phyloP scores from a whole-genome alignment of 1,140 invertebrate genomes.

The Thalassaphorura encarpata region DNA sequence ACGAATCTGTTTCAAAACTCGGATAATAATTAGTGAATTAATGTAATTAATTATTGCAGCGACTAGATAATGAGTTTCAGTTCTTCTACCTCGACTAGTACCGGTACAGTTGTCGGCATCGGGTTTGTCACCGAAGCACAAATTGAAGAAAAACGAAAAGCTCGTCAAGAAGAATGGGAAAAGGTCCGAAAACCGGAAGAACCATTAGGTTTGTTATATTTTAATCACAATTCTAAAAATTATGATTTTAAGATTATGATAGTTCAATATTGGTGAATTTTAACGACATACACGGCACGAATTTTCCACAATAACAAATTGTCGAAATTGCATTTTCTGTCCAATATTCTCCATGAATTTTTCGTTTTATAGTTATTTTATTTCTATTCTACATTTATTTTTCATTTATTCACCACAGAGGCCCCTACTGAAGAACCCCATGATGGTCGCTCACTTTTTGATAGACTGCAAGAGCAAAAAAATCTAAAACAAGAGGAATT shows the following conservation, averaged over 20 bases:
- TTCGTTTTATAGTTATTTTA: too few relatives aligned
- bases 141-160: conserved; percentile 61
- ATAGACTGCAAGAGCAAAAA: conserved; percentile 82
- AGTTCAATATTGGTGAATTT: too few relatives aligned
- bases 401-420: conserved; percentile 46
- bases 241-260: too few relatives aligned
- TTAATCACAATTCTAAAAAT: conserved; percentile 3
- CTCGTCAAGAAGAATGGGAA: conserved; percentile 89
- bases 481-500: conserved; percentile 81
- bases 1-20: not conserved
- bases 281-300: too few relatives aligned
- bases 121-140: conserved; percentile 80
- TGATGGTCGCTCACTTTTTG: conserved; percentile 73
- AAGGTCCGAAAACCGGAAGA: conserved; percentile 77
- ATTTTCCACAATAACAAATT: too few relatives aligned
- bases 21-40: not conserved
- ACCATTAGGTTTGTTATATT: conserved; percentile 70
- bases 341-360: too few relatives aligned
- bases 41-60: not conserved
- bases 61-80: not conserved
- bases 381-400: conserved; percentile 8
- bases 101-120: not conserved
- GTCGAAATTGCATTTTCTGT: too few relatives aligned
- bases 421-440: conserved; percentile 62
- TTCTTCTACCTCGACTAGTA: not conserved